Conservation (phyloP, 2,888 invertebrate genomes). For the Chymomyza amoena region DNA sequence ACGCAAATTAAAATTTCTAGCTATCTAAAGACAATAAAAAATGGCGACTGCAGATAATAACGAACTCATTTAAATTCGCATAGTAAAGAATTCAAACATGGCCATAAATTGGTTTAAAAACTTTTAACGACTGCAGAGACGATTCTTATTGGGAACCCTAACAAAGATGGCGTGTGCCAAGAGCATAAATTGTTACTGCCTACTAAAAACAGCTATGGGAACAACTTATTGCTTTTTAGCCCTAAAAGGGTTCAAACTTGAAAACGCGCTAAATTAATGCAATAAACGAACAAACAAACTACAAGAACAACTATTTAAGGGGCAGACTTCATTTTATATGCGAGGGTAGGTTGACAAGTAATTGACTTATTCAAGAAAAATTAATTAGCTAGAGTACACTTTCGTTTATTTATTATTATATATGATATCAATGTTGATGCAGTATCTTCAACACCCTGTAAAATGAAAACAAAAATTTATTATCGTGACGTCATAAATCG, state of each 20-base stretch:
- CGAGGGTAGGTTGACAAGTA: conserved; percentile 11
- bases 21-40: not conserved
- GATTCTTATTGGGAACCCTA: not conserved
- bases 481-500: too few relatives aligned
- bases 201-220: conserved; percentile 24
- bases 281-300: conserved; percentile 49
- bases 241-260: conserved; percentile 19
- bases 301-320: conserved; percentile 21
- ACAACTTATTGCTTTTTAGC: conserved; percentile 10
- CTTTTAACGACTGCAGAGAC: not conserved
- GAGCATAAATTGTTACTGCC: conserved; percentile 46
- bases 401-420: too few relatives aligned
- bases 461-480: too few relatives aligned
- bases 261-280: conserved; percentile 59
- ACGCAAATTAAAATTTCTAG: not conserved
- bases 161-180: conserved; percentile 56
- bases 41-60: not conserved
- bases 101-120: not conserved
- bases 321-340: conserved; percentile 10
- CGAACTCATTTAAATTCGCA: not conserved
- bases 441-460: too few relatives aligned
- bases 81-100: not conserved
- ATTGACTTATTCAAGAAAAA: conserved; percentile 18
- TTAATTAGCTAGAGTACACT: too few relatives aligned
- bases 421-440: too few relatives aligned